These are phyloP conservation scores for Osmerus eperlanus DNA, from an alignment of 2,113 vertebrate species.

Conservation along the genomic window DNA sequence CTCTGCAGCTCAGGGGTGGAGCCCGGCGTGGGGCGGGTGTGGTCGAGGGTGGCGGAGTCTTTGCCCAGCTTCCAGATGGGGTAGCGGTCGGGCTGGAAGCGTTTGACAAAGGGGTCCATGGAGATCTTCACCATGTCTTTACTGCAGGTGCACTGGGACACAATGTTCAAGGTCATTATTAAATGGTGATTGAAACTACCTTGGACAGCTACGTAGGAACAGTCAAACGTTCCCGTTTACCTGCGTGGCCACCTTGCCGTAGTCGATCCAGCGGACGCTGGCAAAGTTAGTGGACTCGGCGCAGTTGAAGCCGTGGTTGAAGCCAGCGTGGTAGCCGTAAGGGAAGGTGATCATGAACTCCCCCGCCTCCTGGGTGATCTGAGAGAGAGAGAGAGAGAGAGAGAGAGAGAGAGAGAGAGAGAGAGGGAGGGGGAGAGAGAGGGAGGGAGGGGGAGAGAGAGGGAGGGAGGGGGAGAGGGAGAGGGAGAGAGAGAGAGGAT, in stretches of 20 bases:
- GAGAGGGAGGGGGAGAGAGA: not conserved
- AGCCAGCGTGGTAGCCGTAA: conserved; percentile 96
- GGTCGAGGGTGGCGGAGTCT: conserved; percentile 85
- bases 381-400: conserved; percentile 23
- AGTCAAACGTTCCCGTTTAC: conserved; percentile 46
- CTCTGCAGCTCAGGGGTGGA: conserved; percentile 85
- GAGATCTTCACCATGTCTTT: conserved; percentile 98
- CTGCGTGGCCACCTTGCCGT: conserved; percentile 88
- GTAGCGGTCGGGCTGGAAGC: conserved; percentile 95
- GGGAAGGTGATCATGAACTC: conserved; percentile 99
- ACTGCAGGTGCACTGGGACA: conserved; percentile 87
- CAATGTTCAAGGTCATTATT: not conserved
- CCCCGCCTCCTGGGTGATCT: conserved; percentile 96
- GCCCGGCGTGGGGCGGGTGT: conserved; percentile 85
- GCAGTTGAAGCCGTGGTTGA: conserved; percentile 99
- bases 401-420: not conserved
- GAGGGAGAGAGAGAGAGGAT: conserved; percentile 8
- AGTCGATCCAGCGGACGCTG: conserved; percentile 94
- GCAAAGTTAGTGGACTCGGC: conserved; percentile 99
- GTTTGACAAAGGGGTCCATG: conserved; percentile 95
- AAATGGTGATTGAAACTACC: not conserved
- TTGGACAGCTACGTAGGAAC: not conserved
- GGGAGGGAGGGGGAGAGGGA: no score
- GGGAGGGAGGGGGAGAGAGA: no score
- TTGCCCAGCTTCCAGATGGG: conserved; percentile 92